Evolutionary conservation across 2,113 vertebrate species (phyloP).

Genomic region (Xiphophorus couchianus): DNA sequence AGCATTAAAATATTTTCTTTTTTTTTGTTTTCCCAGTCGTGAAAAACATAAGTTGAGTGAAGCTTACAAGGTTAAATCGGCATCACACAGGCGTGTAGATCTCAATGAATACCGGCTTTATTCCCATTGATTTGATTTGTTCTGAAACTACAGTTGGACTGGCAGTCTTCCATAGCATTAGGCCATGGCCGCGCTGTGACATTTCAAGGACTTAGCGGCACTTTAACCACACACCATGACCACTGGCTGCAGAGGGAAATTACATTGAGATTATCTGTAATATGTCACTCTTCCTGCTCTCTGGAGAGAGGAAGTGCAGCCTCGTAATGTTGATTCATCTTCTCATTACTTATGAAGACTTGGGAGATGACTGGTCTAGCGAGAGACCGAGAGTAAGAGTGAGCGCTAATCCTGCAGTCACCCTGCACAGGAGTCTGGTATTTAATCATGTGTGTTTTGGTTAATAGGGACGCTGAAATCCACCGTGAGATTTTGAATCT

Average conservation of each 20-base stretch:
- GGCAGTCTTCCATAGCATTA: slow-evolving; percentile 2
- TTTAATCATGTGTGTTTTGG: slow-evolving; percentile 45
- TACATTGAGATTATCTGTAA: slow-evolving; percentile 30
- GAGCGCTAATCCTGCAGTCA: slow-evolving; percentile 20
- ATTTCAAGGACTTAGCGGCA: slow-evolving; percentile 38
- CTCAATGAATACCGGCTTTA: not conserved
- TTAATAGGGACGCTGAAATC: slow-evolving; percentile 29
- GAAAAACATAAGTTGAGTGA: no score
- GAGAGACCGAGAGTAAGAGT: slow-evolving; percentile 3
- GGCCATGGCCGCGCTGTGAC: slow-evolving; percentile 34
- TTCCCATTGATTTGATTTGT: slow-evolving; percentile 26
- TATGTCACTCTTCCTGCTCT: slow-evolving; percentile 32
- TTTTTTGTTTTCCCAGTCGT: not conserved
- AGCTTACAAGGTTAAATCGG: not conserved
- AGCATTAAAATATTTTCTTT: not conserved
- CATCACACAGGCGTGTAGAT: slow-evolving; percentile 3
- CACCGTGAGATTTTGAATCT: slow-evolving; percentile 26
- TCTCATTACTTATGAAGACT: slow-evolving; percentile 11
- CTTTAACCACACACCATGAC: slow-evolving; percentile 30
- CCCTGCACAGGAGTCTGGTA: slow-evolving; percentile 4
- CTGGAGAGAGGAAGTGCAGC: not conserved
- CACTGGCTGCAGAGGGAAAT: slow-evolving; percentile 37
- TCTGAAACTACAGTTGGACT: slow-evolving; percentile 8
- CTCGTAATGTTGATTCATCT: slow-evolving; percentile 17
- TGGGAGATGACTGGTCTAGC: slow-evolving; percentile 4